phyloP scores from a whole-genome alignment of 2,888 invertebrate genomes.

The Sipunculus nudus region DNA sequence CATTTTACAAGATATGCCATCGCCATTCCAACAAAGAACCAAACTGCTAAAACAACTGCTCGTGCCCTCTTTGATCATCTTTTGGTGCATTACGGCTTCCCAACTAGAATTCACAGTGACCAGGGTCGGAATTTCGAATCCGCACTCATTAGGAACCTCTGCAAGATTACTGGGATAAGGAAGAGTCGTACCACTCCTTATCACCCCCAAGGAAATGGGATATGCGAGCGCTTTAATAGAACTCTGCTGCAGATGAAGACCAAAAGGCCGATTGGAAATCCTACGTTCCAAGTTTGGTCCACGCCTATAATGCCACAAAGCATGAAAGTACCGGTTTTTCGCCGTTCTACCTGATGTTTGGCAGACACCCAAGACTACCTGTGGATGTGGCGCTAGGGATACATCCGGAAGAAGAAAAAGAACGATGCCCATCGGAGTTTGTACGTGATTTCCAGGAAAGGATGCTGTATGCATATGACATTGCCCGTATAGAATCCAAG shows the following conservation, averaged over 20 bases:
- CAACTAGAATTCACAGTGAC: conserved; percentile 1
- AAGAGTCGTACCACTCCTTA: conserved; percentile 16
- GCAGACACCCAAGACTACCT: too few species aligned
- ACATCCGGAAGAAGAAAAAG: too few species aligned
- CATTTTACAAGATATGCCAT: conserved; percentile 31
- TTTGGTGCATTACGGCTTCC: conserved; percentile 31
- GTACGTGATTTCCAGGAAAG: too few species aligned
- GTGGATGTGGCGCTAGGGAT: too few species aligned
- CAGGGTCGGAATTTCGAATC: conserved; percentile 10
- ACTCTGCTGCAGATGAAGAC: conserved; percentile 32
- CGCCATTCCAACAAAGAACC: conserved; percentile 28
- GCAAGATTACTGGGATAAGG: not conserved
- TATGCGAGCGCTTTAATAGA: conserved; percentile 41
- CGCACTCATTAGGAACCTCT: conserved; percentile 1
- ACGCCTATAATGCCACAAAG: too few species aligned
- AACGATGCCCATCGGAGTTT: too few species aligned
- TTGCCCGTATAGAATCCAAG: too few species aligned
- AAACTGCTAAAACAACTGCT: conserved; percentile 29
- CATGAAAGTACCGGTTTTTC: too few species aligned
- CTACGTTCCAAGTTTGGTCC: conserved; percentile 29
- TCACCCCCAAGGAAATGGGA: conserved; percentile 27
- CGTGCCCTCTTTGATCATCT: conserved; percentile 25
- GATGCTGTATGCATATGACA: too few species aligned
- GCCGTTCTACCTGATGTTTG: too few species aligned
- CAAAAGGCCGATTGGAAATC: conserved; percentile 35